Conservation (phyloP, 37 sponge, comb jelly and placozoan genomes). For the Amphimedon queenslandica region DNA sequence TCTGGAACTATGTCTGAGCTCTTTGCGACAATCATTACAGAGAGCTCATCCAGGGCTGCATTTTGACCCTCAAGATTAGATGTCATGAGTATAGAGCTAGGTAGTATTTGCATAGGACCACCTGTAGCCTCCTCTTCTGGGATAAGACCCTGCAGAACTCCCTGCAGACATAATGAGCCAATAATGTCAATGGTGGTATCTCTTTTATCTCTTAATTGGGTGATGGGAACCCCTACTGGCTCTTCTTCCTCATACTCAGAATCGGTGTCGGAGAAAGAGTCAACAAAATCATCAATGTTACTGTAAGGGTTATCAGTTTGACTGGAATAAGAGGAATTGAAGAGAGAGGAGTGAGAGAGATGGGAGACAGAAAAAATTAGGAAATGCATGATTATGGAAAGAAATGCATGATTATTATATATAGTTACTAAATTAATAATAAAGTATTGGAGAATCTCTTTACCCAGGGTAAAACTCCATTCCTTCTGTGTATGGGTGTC, state of each 20-base stretch:
- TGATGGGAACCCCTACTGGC: too few species aligned
- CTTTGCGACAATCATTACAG: not conserved
- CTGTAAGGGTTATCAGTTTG: too few species aligned
- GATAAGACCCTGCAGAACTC: conserved; percentile 30
- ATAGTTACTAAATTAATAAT: too few species aligned
- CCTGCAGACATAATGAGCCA: not conserved
- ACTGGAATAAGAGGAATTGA: too few species aligned
- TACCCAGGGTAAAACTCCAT: too few species aligned
- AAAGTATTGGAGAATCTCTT: too few species aligned
- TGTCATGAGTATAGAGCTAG: conserved; percentile 49
- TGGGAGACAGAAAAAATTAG: too few species aligned
- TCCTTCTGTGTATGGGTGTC: not conserved
- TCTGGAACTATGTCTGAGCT: not conserved
- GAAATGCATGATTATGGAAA: too few species aligned
- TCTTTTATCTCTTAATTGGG: not conserved
- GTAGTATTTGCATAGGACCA: conserved; percentile 22
- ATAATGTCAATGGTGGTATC: not conserved
- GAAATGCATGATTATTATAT: too few species aligned
- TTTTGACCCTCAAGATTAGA: not conserved
- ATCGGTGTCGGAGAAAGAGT: conserved; percentile 1
- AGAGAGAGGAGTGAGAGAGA: too few species aligned
- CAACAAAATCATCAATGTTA: not conserved
- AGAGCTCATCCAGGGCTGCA: conserved; percentile 4
- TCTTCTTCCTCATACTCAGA: conserved; percentile 5
- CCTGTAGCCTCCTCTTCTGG: conserved; percentile 19